phyloP scores from a whole-genome alignment of 2,888 invertebrate genomes.

The Villa cingulata region DNA sequence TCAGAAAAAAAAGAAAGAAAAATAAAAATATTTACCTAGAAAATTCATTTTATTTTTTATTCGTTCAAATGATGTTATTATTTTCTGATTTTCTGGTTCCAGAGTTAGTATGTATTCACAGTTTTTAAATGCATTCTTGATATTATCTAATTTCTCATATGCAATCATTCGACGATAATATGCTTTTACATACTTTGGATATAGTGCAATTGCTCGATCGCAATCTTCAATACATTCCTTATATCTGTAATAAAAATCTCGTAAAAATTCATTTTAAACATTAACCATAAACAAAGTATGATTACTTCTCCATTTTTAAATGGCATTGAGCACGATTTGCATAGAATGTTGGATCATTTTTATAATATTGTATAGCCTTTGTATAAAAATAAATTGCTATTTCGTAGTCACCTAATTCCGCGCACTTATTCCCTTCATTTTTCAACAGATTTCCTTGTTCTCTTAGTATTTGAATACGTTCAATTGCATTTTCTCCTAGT shows the following conservation, averaged over 20 bases:
- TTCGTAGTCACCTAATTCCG: constrained; percentile 64
- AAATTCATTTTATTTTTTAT: constrained; percentile 23
- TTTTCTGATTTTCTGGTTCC: constrained; percentile 67
- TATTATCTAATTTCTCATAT: constrained; percentile 54
- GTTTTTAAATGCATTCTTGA: constrained; percentile 58
- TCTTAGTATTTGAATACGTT: too few relatives aligned
- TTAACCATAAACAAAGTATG: neutral
- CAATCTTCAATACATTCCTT: constrained; percentile 50
- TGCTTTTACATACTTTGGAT: constrained; percentile 71
- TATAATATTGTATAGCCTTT: constrained; percentile 70
- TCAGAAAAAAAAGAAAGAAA: too few relatives aligned
- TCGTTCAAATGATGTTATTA: constrained; percentile 29
- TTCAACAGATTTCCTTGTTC: constrained; percentile 26
- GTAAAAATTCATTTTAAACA: neutral
- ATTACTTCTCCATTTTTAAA: constrained; percentile 62
- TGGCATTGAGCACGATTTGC: constrained; percentile 82
- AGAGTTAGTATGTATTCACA: constrained; percentile 52
- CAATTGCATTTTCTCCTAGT: too few relatives aligned
- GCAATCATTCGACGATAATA: constrained; percentile 67
- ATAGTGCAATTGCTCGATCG: constrained; percentile 60
- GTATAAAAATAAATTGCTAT: constrained; percentile 79
- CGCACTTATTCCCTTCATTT: constrained; percentile 63
- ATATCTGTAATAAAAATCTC: constrained; percentile 19
- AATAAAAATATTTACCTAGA: constrained; percentile 19
- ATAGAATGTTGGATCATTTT: constrained; percentile 64